These are phyloP conservation scores for Leptinotarsa juncta DNA, from an alignment of 2,888 invertebrate genomes.

Conservation along the genomic window DNA sequence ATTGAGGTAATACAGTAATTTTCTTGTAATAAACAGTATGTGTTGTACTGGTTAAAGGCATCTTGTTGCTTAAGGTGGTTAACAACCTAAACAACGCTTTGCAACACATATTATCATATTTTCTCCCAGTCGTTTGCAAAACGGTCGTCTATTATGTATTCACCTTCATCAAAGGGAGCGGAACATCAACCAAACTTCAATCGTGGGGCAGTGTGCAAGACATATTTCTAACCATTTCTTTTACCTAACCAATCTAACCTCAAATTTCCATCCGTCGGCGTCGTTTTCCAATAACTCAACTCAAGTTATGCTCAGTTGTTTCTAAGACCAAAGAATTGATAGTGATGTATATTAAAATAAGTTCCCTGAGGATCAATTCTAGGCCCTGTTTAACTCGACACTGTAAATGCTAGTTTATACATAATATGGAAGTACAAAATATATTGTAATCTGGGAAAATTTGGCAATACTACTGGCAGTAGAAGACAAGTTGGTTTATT, in stretches of 20 bases:
- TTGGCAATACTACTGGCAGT: conserved; percentile 42
- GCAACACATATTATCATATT: conserved; percentile 33
- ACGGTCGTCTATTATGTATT: conserved; percentile 37
- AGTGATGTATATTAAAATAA: conserved; percentile 41
- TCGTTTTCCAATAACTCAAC: conserved; percentile 10
- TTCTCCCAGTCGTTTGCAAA: conserved; percentile 37
- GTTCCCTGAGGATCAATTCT: conserved; percentile 49
- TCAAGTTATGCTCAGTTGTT: conserved; percentile 28
- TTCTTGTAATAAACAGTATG: conserved; percentile 63
- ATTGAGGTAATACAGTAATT: conserved; percentile 65
- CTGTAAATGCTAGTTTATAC: conserved; percentile 17
- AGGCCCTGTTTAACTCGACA: conserved; percentile 43
- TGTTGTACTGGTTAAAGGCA: conserved; percentile 68
- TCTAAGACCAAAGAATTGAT: conserved; percentile 47
- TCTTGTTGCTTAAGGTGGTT: conserved; percentile 62
- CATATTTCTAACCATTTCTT: conserved; percentile 52
- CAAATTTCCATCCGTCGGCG: conserved; percentile 34
- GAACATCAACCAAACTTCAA: conserved; percentile 53
- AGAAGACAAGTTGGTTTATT: conserved; percentile 24
- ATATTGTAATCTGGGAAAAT: conserved; percentile 34
- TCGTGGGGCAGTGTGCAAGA: conserved; percentile 56
- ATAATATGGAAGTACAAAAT: conserved; percentile 26
- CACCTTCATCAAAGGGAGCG: conserved; percentile 51
- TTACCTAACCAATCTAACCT: conserved; percentile 47
- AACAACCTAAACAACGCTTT: conserved; percentile 42